Evolutionary conservation across 2,888 invertebrate genomes (phyloP), one percentile per base, ranked within the genome.

Genomic region (Cyrtodaria siliqua): DNA sequence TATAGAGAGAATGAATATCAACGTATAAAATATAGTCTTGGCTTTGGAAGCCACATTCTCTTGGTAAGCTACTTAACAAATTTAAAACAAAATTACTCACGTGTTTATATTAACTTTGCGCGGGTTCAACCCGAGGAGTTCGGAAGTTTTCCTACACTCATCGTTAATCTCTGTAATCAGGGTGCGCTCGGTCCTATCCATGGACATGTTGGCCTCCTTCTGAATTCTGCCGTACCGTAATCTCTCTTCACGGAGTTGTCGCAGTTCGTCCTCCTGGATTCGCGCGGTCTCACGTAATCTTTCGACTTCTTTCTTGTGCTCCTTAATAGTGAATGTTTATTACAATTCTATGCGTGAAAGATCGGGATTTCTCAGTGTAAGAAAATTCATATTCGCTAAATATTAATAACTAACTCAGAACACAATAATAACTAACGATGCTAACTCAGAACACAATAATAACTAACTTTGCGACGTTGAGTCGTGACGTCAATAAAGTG

Each of bases 101-200:
- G 83, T 87, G n/a, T 84, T 74, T 12, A 87, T 47, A 29, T 86
- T 82, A n/a, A 91, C 87, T 71, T 86, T 88, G 2, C 91, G 70
- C 6, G 91, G 90, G 52, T 79, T 80, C 1, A 88, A 79, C 0
- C 91, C 91, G 16, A 92, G 74, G 16, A 92, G 44, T 20, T 81
- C 77, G 1, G 91, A 87, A 12, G 89, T 88, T 59, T 86, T 86
- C 3, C 89, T 66, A 70, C 91, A 91, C 66, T 92, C 92, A 27
- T 92, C 91, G 57, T 92, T 91, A 26, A 92, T 85, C 70, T 91
- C 91, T 47, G 86, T 86, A 33, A 91, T 79, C 6, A 91, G 79
- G 4, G 87, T 89, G 49, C 87, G 77, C 67, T 91, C 91, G 2
- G 86, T 82, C 24, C 85, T 63, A 49, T 91, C 91, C 40, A 85